Evolutionary conservation across 2,797 vertebrate species (phyloP), one percentile per base, ranked within the genome.

Genomic region (Chloroceryle inda): DNA sequence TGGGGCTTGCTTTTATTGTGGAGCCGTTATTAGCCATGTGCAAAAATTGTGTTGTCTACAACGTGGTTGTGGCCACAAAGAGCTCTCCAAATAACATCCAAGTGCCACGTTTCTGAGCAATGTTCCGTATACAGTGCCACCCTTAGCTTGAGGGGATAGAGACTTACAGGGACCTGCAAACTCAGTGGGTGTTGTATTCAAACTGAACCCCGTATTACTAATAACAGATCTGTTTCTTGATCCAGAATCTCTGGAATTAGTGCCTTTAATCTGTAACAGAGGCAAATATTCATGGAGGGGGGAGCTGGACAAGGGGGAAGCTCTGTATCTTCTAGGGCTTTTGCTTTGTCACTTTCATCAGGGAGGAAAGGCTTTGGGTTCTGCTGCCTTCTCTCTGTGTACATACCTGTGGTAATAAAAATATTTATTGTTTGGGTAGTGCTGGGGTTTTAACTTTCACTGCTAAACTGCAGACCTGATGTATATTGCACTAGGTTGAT

Each of bases 1-100:
- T 77, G 64, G 95, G 94, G 67, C 90, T 71, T 95, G 77, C 80
- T 95, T 96, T 95, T 91, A 74, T 92, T 96, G 74, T 45, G 71
- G 56, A 96, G 61, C 83, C 18, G 2, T 81, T 88, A 76, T 87
- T 94, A 92, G 52, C 63, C 44, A 64, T 80, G 74, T 94, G 77
- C 74, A 95, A 45, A 85, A 92, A 87, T 93, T 89, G 81, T 82
- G 73, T 68, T 94, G 93, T 85, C 86, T 87, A 12, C 74, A 82
- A 3, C 44, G 71, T 53, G 63, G 53, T 33, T 89, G 80, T 67
- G 42, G 33, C 92, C 68, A 67, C 88, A 93, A 68, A 85, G 67
- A 85, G n/a, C 56, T 52, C 47, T 90, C 27, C n/a, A 87, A 76
- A 81, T 50, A 92, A 88, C 35, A 78, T 24, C 35, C 11, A 37